These are phyloP conservation scores for Macropis europaea DNA, from an alignment of 2,888 invertebrate species.

Conservation along the genomic window DNA sequence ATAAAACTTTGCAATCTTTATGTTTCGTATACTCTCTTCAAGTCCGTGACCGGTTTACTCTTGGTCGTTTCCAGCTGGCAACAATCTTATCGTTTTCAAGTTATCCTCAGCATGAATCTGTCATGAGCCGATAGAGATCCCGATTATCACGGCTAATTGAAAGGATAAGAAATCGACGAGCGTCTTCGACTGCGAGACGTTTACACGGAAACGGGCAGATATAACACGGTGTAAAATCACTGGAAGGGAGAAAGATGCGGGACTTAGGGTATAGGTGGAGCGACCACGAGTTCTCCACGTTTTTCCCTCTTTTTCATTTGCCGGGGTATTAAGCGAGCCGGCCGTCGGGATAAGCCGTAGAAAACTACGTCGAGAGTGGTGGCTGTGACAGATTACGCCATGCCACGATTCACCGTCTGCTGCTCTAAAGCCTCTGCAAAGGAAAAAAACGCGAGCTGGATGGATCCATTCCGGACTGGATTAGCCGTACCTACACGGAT, in stretches of 20 bases:
- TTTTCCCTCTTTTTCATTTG: constrained; percentile 50
- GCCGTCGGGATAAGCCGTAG: constrained; percentile 62
- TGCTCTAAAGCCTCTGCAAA: constrained; percentile 51
- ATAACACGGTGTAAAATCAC: constrained; percentile 41
- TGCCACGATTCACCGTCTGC: constrained; percentile 60
- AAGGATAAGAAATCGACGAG: background rate
- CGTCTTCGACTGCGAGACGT: background rate
- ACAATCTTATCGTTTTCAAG: too few relatives aligned
- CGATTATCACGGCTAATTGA: background rate
- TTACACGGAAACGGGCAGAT: constrained; percentile 12
- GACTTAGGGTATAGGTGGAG: constrained; percentile 20
- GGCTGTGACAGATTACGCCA: constrained; percentile 66
- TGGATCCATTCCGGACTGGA: constrained; percentile 61
- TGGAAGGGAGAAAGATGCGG: constrained; percentile 19
- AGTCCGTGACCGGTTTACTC: too few relatives aligned
- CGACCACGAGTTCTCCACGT: constrained; percentile 1
- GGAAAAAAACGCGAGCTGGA: constrained; percentile 48
- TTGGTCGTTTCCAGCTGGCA: too few relatives aligned
- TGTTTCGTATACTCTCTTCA: too few relatives aligned
- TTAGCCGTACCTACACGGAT: constrained; percentile 61
- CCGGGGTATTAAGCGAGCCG: constrained; percentile 51
- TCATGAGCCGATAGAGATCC: too few relatives aligned
- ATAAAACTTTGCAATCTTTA: too few relatives aligned
- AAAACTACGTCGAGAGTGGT: constrained; percentile 59
- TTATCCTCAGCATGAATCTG: too few relatives aligned